A percentile compares a stretch with the other conserved stretches of the same genome.
phyloP scores from a whole-genome alignment of 2,797 vertebrate species.

The Microcaecilia unicolor region DNA sequence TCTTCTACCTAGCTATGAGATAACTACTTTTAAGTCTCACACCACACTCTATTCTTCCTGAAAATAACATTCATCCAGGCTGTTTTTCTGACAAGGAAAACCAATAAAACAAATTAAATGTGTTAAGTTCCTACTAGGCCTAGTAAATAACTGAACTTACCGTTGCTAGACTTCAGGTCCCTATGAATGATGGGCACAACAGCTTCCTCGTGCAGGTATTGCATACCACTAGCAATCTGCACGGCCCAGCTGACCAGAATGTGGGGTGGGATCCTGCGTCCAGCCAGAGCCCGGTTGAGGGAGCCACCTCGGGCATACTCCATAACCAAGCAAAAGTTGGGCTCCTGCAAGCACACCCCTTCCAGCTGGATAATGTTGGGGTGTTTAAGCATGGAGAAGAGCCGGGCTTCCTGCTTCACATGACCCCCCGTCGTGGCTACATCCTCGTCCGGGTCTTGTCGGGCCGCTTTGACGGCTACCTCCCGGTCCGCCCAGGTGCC shows the following conservation, averaged over 20 bases:
- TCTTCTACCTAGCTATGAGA: too few relatives aligned
- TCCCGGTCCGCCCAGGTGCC: conserved; percentile 83
- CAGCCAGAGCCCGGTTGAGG: conserved; percentile 75
- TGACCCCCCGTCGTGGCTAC: conserved; percentile 76
- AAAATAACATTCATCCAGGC: too few relatives aligned
- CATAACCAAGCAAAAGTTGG: conserved; percentile 89
- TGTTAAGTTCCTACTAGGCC: too few relatives aligned
- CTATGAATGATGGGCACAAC: conserved; percentile 85
- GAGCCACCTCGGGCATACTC: conserved; percentile 88
- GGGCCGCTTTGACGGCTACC: conserved; percentile 88
- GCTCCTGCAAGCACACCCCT: conserved; percentile 84
- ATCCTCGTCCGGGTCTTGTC: conserved; percentile 87
- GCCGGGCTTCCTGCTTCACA: conserved; percentile 82
- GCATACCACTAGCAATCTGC: conserved; percentile 90
- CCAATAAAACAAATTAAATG: too few relatives aligned
- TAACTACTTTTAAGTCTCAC: too few relatives aligned
- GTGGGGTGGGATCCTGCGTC: conserved; percentile 82
- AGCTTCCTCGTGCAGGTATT: conserved; percentile 86
- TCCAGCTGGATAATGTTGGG: conserved; percentile 84
- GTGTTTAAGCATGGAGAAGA: conserved; percentile 85
- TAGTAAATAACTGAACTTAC: too few relatives aligned
- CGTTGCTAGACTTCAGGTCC: conserved; percentile 93
- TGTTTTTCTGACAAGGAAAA: too few relatives aligned
- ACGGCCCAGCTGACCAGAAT: conserved; percentile 93
- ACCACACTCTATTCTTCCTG: too few relatives aligned